Conservation (phyloP, 2,113 vertebrate genomes). For the Gopherus evgoodei region DNA sequence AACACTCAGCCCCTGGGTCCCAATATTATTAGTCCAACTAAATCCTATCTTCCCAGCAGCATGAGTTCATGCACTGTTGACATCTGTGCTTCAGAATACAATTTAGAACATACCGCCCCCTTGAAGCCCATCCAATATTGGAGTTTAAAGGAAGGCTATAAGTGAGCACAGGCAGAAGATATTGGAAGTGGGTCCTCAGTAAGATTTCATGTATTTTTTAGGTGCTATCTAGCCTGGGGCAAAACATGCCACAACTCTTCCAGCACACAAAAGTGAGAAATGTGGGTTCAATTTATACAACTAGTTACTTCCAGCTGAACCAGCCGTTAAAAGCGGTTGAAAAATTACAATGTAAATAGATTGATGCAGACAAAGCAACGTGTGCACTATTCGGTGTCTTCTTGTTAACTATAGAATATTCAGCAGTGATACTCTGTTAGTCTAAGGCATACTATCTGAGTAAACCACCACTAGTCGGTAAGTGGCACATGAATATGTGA, state of each 20-base stretch:
- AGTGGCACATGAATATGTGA: neutral
- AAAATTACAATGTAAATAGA: constrained; percentile 75
- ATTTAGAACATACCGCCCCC: neutral
- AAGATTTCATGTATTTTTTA: neutral
- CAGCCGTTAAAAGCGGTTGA: constrained; percentile 72
- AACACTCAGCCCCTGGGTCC: fast-evolving
- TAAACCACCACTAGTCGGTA: neutral
- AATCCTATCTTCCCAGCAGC: neutral
- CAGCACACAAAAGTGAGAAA: constrained; percentile 47
- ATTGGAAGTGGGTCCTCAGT: fast-evolving
- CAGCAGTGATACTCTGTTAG: constrained; percentile 72
- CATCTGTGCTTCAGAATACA: neutral
- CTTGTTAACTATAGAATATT: constrained; percentile 66
- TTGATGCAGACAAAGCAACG: constrained; percentile 75
- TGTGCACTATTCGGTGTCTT: constrained; percentile 58
- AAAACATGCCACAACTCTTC: constrained; percentile 32
- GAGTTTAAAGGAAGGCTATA: neutral
- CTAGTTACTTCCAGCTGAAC: constrained; percentile 74
- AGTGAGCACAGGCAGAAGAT: fast-evolving
- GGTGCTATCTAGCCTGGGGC: neutral
- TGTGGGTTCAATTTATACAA: constrained; percentile 70
- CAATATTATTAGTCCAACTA: fast-evolving
- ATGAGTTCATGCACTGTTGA: neutral
- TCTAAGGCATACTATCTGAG: constrained; percentile 28
- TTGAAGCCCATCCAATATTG: neutral